phyloP scores from a whole-genome alignment of 2,113 vertebrate genomes.

The Apodemus speciosus region DNA sequence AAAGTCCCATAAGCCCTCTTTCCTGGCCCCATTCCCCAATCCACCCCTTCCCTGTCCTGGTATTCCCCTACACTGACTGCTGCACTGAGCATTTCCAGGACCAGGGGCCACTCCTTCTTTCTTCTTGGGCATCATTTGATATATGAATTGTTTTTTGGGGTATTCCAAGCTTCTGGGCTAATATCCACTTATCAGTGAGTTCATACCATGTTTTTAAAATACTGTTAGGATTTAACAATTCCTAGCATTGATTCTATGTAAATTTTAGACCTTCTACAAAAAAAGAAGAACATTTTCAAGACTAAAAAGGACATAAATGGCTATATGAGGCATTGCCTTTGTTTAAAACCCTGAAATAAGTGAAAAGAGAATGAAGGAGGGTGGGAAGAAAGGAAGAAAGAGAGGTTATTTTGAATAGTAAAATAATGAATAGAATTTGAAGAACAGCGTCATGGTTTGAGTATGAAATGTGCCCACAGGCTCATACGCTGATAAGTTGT shows the following conservation, averaged over 20 bases:
- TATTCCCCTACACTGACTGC: too few species aligned
- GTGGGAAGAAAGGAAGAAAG: background rate
- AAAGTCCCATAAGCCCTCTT: too few species aligned
- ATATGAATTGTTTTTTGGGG: too few species aligned
- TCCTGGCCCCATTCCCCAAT: too few species aligned
- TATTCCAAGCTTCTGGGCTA: too few species aligned
- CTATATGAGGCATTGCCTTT: background rate
- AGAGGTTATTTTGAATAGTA: background rate
- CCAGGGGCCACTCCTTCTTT: too few species aligned
- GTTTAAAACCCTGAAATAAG: constrained; percentile 14
- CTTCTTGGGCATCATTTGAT: too few species aligned
- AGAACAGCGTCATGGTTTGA: background rate
- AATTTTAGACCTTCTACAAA: background rate
- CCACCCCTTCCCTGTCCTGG: too few species aligned
- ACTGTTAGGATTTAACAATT: background rate
- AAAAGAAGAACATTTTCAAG: background rate
- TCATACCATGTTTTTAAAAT: background rate
- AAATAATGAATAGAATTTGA: background rate
- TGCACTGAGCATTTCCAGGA: too few species aligned
- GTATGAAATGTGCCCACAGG: background rate
- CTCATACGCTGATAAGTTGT: background rate
- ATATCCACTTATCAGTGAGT: too few species aligned
- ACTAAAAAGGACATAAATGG: background rate
- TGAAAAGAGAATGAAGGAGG: background rate
- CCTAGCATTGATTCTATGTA: background rate